phyloP scores from a whole-genome alignment of 1,140 invertebrate species.

The Diprion similis region DNA sequence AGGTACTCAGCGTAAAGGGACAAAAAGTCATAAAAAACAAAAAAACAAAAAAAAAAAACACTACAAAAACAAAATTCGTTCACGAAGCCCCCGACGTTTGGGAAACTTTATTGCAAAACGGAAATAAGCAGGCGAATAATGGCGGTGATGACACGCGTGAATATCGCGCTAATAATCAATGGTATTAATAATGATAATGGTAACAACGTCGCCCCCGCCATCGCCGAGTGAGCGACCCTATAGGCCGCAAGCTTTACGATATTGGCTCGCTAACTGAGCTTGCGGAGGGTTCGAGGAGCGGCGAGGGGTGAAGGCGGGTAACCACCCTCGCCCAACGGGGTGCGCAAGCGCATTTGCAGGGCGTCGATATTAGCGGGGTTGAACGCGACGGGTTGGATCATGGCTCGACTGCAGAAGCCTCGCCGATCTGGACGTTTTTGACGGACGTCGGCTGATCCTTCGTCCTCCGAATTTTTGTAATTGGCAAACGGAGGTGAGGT shows the following conservation, averaged over 20 bases:
- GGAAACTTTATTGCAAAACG: too few relatives aligned
- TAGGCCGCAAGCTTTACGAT: conserved; percentile 7
- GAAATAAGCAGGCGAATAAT: too few relatives aligned
- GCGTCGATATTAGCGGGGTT: not conserved
- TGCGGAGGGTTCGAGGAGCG: not conserved
- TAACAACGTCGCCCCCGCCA: not conserved
- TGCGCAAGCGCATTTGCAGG: not conserved
- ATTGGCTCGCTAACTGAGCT: conserved; percentile 7
- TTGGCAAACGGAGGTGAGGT: too few relatives aligned
- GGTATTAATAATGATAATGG: conserved; percentile 8
- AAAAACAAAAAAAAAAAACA: too few relatives aligned
- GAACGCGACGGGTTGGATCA: not conserved
- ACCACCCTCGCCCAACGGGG: not conserved
- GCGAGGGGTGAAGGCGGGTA: conserved; percentile 1
- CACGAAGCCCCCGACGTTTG: too few relatives aligned
- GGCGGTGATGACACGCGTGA: not conserved
- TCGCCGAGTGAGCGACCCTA: not conserved
- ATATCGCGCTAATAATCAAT: conserved; percentile 2
- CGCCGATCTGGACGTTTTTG: too few relatives aligned
- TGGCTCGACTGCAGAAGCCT: too few relatives aligned
- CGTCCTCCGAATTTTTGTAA: too few relatives aligned
- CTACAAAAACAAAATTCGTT: too few relatives aligned
- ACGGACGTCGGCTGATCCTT: too few relatives aligned
- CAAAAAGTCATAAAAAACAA: too few relatives aligned
- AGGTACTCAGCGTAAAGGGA: too few relatives aligned